Base-by-base conservation (phyloP, 2,797 vertebrate genomes). In the Hydrocynus forskahlii region DNA sequence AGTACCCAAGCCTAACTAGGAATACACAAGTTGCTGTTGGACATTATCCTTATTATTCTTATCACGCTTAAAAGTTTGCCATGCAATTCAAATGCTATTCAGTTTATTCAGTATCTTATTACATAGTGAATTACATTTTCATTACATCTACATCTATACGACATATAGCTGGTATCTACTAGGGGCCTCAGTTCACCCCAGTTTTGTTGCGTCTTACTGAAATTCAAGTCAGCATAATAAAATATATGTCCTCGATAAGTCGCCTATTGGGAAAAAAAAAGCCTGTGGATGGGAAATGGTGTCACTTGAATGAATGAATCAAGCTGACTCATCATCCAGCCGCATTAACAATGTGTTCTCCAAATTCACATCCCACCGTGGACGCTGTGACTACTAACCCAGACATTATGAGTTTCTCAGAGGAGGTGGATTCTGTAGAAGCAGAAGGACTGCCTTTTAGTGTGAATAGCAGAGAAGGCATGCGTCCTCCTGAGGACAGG, bases 251-350 rank as follows among this genome's bases (percentile, higher is more conserved):
- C 29, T 43, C 21, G 70, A 59, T 8, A 4, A 35, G 21, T 21
- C 25, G 21, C 48, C 4, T 7, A 16, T 7, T 79, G 48, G 64
- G 10, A 43, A 43, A 67, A n/a, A 40, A 43, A 67, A 10, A 9
- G 64, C 35, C n/a, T 43, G 35, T 67, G 64, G 50, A 48, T 19
- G 17, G 70, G 70, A 57, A 57, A 38, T 29, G 10, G 70, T 55
- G 69, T 75, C 40, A 29, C 25, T 54, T n/a, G 78, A 67, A 55
- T 29, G 35, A 71, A 63, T 71, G 57, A 74, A 72, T 63, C 66
- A 57, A 82, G 60, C 81, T 67, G 69, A 82, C 60, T 82, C 76
- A 77, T 82, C 50, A 78, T 60, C 52, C 12, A 13, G n/a, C 12
- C n/a, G 50, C 75, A 45, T 72, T 77, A 66, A 73, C 25, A 23